Conservation (phyloP, 2,888 invertebrate genomes). For the Ichneumon xanthorius region DNA sequence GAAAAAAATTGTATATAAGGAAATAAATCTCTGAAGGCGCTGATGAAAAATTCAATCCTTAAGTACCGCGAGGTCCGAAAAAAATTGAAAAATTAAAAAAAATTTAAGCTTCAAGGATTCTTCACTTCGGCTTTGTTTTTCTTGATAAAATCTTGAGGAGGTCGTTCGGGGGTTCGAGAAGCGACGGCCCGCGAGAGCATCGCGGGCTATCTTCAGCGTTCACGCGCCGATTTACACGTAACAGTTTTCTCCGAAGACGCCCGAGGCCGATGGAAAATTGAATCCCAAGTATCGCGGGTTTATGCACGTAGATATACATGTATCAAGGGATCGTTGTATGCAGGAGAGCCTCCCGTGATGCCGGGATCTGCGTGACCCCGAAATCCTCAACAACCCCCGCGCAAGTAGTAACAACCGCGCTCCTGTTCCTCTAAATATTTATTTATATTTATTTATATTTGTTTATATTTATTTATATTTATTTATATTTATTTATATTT, state of each 20-base stretch:
- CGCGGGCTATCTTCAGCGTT: background rate
- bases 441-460: too few species aligned
- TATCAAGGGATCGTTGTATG: background rate
- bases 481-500: too few species aligned
- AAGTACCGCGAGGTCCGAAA: too few species aligned
- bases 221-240: conserved; percentile 47
- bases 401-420: conserved; percentile 29
- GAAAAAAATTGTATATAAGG: too few species aligned
- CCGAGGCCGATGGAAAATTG: conserved; percentile 56
- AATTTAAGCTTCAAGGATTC: background rate
- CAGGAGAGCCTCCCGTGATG: conserved; percentile 22
- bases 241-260: conserved; percentile 37
- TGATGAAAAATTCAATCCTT: too few species aligned
- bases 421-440: background rate
- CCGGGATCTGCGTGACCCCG: conserved; percentile 28
- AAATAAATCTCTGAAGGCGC: too few species aligned
- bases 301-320: background rate
- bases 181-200: conserved; percentile 9
- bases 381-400: conserved; percentile 27
- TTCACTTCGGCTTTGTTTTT: background rate
- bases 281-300: conserved; percentile 55
- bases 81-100: background rate
- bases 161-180: conserved; percentile 10
- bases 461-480: too few species aligned
- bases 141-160: conserved; percentile 2